A percentile compares a stretch with the other conserved stretches of the same genome.
Evolutionary conservation across 2,113 vertebrate species (phyloP).

Genomic region (Syngnathus typhle): DNA sequence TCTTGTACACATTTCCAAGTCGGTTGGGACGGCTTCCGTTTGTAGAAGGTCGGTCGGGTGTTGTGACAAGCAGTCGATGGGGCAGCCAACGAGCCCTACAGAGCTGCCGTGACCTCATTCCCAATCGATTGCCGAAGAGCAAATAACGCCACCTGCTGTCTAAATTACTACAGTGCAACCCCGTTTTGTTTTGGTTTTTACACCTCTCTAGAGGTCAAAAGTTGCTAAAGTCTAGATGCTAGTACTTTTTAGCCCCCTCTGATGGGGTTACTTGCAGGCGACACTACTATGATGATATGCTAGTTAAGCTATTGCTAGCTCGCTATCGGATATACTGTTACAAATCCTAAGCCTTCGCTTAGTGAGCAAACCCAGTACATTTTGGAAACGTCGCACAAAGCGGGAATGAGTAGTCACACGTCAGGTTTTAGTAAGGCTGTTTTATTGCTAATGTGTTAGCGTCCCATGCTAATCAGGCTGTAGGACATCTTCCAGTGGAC

Average conservation of each 20-base stretch:
- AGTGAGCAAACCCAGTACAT: background rate
- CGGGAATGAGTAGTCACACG: background rate
- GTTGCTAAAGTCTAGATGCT: no score
- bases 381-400: background rate
- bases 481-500: constrained; percentile 17
- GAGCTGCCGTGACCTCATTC: constrained; percentile 63
- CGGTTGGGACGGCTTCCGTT: background rate
- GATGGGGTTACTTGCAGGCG: no score
- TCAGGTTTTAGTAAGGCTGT: background rate
- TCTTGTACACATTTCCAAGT: background rate
- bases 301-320: no score
- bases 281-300: no score
- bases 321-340: no score
- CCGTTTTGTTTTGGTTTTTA: no score
- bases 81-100: constrained; percentile 48
- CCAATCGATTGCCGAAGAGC: constrained; percentile 17
- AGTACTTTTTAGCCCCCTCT: no score
- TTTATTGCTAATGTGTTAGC: background rate
- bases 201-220: no score
- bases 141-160: constrained; percentile 47
- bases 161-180: background rate
- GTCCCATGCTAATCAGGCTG: background rate
- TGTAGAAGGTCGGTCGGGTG: constrained; percentile 28
- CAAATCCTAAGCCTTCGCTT: no score
- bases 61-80: constrained; percentile 46